Percentiles rank a stretch among this genome's conserved stretches.
phyloP scores from a whole-genome alignment of 2,888 invertebrate species.

The Aporophyla nigra region DNA sequence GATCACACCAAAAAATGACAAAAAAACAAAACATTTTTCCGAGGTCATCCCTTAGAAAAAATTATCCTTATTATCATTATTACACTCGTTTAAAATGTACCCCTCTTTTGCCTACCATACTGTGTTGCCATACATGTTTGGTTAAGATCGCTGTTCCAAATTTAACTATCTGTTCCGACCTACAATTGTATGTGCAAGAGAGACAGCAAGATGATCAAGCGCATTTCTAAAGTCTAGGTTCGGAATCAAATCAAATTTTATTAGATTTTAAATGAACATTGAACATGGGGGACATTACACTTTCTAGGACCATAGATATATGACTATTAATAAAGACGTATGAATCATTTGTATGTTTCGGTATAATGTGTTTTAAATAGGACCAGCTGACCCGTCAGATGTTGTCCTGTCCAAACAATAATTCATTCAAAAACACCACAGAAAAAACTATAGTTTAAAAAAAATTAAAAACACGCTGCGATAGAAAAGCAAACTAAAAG shows the following conservation, averaged over 20 bases:
- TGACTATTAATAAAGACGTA: not conserved
- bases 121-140: not conserved
- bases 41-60: not conserved
- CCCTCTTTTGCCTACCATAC: not conserved
- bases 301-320: not conserved
- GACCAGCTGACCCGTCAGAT: not conserved
- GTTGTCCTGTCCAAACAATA: not conserved
- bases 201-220: conserved; percentile 16
- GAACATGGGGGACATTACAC: not conserved
- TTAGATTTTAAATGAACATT: not conserved
- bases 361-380: not conserved
- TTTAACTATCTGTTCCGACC: not conserved
- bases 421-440: not conserved
- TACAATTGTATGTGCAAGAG: conserved; percentile 8
- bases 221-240: not conserved
- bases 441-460: no score
- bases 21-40: not conserved
- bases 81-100: not conserved
- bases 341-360: not conserved
- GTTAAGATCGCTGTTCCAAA: not conserved
- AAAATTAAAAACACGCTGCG: no score
- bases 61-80: no score
- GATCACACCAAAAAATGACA: not conserved
- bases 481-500: no score
- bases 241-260: conserved; percentile 3